These are phyloP conservation scores for Dissostichus mawsoni DNA, from an alignment of 2,113 vertebrate genomes.

Conservation along the genomic window DNA sequence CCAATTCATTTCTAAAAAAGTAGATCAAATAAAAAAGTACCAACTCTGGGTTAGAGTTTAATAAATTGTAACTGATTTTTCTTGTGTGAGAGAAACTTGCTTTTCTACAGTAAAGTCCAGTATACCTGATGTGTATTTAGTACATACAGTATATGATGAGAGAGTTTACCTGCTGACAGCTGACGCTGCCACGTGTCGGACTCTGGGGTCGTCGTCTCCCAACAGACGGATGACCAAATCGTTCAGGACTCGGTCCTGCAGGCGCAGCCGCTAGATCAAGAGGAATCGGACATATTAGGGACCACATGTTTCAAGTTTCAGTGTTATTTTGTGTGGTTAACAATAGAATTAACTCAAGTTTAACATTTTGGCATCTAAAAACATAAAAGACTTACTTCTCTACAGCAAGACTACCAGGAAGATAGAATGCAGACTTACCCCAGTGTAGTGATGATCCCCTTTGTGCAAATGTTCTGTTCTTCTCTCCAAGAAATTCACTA, in stretches of 20 bases:
- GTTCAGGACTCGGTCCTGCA: slow-evolving; percentile 92
- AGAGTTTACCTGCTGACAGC: slow-evolving; percentile 86
- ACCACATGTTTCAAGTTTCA: background rate
- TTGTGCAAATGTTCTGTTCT: slow-evolving; percentile 89
- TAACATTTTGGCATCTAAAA: background rate
- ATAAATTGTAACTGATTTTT: background rate
- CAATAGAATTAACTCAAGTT: too few relatives aligned
- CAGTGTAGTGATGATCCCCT: slow-evolving; percentile 93
- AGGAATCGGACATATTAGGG: background rate
- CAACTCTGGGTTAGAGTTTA: too few relatives aligned
- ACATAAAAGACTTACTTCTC: background rate
- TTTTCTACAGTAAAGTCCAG: background rate
- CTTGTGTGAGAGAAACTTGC: background rate
- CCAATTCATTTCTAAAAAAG: too few relatives aligned
- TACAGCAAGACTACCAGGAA: background rate
- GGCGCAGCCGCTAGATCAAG: slow-evolving; percentile 85
- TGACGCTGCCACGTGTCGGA: slow-evolving; percentile 91
- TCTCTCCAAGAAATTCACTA: slow-evolving; percentile 92
- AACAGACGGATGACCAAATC: slow-evolving; percentile 90
- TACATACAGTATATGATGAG: background rate
- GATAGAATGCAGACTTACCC: slow-evolving; percentile 79
- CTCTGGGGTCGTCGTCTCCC: slow-evolving; percentile 95
- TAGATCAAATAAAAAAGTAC: too few relatives aligned
- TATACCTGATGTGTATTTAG: background rate
- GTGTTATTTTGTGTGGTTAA: too few relatives aligned